Evolutionary conservation across 2,113 vertebrate species (phyloP).

Genomic region (Odontophorus gujanensis): DNA sequence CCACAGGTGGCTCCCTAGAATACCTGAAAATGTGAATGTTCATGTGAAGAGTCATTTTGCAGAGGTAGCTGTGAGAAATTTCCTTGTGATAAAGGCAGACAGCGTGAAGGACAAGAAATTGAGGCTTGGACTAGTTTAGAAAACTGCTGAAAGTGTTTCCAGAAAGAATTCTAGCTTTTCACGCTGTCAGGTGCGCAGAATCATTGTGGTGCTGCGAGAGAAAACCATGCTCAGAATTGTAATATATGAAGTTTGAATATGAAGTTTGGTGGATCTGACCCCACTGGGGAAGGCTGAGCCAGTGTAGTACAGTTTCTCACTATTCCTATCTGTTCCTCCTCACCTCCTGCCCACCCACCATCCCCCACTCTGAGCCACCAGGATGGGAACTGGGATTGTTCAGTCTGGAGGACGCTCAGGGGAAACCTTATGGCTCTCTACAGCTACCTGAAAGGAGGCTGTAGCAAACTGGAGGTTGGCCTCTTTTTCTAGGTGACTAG

Average conservation of each 20-base stretch:
- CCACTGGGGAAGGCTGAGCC: fast-evolving
- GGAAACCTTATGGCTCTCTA: too few species aligned
- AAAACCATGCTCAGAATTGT: fast-evolving
- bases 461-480: too few species aligned
- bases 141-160: neutral
- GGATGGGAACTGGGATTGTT: neutral
- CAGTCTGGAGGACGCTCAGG: too few species aligned
- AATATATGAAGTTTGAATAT: fast-evolving
- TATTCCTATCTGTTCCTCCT: neutral
- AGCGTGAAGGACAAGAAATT: fast-evolving
- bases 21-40: neutral
- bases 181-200: neutral
- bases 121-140: neutral
- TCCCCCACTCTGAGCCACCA: neutral
- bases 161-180: neutral
- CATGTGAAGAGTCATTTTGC: neutral
- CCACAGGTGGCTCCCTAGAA: neutral
- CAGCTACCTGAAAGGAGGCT: too few species aligned
- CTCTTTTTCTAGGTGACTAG: too few species aligned
- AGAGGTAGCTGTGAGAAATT: neutral
- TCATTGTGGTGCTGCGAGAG: fast-evolving
- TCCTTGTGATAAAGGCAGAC: neutral
- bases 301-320: neutral
- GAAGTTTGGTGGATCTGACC: neutral
- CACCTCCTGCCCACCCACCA: fast-evolving